Evolutionary conservation across 2,113 vertebrate species (phyloP), one percentile per base, ranked within the genome.

Genomic region (Upupa epops): DNA sequence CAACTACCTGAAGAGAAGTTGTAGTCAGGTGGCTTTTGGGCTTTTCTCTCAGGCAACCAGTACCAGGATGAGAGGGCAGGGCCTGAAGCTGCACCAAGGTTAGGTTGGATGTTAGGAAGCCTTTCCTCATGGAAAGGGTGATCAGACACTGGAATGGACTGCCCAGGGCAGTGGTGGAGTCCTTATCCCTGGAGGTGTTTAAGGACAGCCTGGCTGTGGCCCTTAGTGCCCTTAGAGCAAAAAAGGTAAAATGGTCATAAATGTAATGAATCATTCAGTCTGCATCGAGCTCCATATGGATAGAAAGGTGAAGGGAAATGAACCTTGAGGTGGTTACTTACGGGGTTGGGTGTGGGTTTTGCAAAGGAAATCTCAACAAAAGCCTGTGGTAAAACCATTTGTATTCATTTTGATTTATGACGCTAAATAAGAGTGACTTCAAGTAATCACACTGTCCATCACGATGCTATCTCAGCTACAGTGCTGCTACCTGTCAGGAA

Each of bases 371-470:
- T 73, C 36, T 86, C 24, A 75, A n/a, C 14, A 83, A 72, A 92
- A 64, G 32, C 13, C 28, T 7, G 31, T 60, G 63, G 74, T n/a
- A 36, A 96, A 95, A 74, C 11, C 15, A 42, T 19, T 89, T 61
- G 59, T 91, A 95, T 95, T 49, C 51, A 20, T 51, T 71, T 93
- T 89, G 81, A 55, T 58, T 7, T 48, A 70, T 28, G 59, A 84
- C n/a, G 70, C 4, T 21, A 55, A 78, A 82, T 79, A 73, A 63
- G 68, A 84, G 24, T 88, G 34, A 54, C n/a, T 92, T 82, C 79
- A 55, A 22, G 16, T 69, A 77, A 32, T 48, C 28, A 83, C 49
- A 31, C 59, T 86, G 45, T 74, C 72, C 46, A 63, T 31, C 95
- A 90, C 60, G 24, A 77, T 65, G 26, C 8, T 56, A 65, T 91